phyloP scores from a whole-genome alignment of 2,113 vertebrate species.

The Micronycteris hirsuta region DNA sequence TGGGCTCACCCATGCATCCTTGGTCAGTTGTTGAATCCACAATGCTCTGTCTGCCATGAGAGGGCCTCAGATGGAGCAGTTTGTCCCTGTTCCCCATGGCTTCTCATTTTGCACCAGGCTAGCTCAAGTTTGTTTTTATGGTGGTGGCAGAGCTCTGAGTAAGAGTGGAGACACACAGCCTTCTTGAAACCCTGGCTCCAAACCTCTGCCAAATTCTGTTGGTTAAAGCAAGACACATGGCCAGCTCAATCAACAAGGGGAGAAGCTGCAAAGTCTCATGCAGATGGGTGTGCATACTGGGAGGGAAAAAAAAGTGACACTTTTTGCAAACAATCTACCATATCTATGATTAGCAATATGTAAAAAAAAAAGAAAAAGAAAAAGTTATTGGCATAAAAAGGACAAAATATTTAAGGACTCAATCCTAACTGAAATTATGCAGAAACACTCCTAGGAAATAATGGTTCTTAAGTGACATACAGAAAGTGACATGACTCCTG shows the following conservation, averaged over 20 bases:
- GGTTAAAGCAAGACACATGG: background rate
- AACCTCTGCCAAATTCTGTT: background rate
- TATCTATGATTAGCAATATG: background rate
- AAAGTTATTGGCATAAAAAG: background rate
- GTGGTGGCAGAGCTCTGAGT: background rate
- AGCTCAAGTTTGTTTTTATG: background rate
- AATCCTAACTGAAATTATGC: background rate
- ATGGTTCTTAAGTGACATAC: background rate
- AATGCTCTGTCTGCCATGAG: background rate
- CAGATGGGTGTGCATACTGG: background rate
- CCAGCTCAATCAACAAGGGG: background rate
- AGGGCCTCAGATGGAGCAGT: background rate
- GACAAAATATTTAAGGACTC: background rate
- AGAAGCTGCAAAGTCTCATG: background rate
- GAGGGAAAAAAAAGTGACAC: background rate
- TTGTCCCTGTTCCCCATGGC: background rate
- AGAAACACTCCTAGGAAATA: background rate
- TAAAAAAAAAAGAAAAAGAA: background rate
- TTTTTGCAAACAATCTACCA: background rate
- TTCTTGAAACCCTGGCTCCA: background rate
- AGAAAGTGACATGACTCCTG: background rate
- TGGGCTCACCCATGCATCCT: fast-evolving
- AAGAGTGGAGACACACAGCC: no score
- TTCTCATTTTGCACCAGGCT: background rate
- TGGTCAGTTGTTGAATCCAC: background rate